Evolutionary conservation across 2,888 invertebrate species (phyloP).

Genomic region (Euplexia lucipara): DNA sequence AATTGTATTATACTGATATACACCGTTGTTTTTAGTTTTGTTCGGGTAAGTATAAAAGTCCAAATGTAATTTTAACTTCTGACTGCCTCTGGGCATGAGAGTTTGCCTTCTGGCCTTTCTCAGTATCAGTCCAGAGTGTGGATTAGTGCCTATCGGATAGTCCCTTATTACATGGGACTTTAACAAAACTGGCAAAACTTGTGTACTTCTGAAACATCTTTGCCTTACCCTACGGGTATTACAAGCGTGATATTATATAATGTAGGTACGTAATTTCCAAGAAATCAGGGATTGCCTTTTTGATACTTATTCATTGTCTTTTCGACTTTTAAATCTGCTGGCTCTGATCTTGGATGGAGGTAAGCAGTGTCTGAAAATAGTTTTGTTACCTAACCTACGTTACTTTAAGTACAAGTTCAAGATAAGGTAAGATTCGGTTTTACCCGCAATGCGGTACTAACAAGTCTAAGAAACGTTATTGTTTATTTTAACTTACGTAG

Average conservation of each 20-base stretch:
- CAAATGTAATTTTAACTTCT: too few species aligned
- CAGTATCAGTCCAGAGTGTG: too few species aligned
- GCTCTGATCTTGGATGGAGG: conserved; percentile 15
- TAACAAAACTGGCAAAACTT: too few species aligned
- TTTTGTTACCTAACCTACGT: conserved; percentile 32
- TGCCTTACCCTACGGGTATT: too few species aligned
- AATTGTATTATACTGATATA: conserved; percentile 19
- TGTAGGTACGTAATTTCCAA: conserved; percentile 19
- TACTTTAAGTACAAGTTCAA: conserved; percentile 31
- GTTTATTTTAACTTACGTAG: conserved; percentile 19
- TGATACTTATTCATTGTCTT: too few species aligned
- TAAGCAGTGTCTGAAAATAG: conserved; percentile 33
- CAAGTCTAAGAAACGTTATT: conserved; percentile 52
- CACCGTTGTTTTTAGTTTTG: conserved; percentile 6
- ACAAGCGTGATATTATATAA: too few species aligned
- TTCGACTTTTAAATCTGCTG: conserved; percentile 32
- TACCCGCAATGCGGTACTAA: conserved; percentile 72
- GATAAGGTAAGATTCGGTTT: conserved; percentile 57
- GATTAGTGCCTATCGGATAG: too few species aligned
- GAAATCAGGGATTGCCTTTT: conserved; percentile 13
- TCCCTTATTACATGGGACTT: too few species aligned
- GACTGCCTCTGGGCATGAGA: too few species aligned
- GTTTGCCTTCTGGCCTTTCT: too few species aligned
- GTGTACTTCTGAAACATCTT: too few species aligned
- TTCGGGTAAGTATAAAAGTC: conserved; percentile 7